A percentile compares a stretch with the other conserved stretches of the same genome.
Evolutionary conservation across 2,113 vertebrate genomes (phyloP).

Genomic region (Dendropsophus ebraccatus): DNA sequence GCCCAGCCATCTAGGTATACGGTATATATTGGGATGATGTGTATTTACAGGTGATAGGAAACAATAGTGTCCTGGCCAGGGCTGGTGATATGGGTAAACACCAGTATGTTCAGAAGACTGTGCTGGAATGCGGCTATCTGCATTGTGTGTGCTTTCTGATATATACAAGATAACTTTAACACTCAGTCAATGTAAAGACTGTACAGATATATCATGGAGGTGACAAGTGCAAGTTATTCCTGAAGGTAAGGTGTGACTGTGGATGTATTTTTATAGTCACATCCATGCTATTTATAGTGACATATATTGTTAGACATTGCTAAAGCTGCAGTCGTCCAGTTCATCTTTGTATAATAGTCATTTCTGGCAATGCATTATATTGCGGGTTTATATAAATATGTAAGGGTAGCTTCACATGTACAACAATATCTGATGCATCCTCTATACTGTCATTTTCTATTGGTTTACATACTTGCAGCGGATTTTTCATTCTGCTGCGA

Average conservation of each 20-base stretch:
- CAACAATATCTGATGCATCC: no score
- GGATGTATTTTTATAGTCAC: not conserved
- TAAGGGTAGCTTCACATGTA: no score
- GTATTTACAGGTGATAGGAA: slow-evolving; percentile 68
- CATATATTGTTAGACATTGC: not conserved
- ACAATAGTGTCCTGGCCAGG: slow-evolving; percentile 68
- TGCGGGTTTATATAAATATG: no score
- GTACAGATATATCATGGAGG: not conserved
- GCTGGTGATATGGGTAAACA: slow-evolving; percentile 74
- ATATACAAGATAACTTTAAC: not conserved
- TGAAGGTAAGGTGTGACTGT: not conserved
- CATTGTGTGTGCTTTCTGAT: slow-evolving; percentile 7
- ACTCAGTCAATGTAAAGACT: not conserved
- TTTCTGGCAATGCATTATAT: no score
- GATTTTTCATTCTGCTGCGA: no score
- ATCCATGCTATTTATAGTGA: not conserved
- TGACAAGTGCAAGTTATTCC: not conserved
- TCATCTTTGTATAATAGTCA: no score
- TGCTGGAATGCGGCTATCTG: slow-evolving; percentile 35
- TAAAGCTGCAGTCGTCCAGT: not conserved
- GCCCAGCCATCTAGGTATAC: slow-evolving; percentile 69
- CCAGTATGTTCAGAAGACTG: not conserved
- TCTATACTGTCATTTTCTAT: no score
- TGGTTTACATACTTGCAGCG: no score
- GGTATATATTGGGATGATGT: slow-evolving; percentile 54